Evolutionary conservation across 2,888 invertebrate species (phyloP).

Genomic region (Drosophila kambysellisi): DNA sequence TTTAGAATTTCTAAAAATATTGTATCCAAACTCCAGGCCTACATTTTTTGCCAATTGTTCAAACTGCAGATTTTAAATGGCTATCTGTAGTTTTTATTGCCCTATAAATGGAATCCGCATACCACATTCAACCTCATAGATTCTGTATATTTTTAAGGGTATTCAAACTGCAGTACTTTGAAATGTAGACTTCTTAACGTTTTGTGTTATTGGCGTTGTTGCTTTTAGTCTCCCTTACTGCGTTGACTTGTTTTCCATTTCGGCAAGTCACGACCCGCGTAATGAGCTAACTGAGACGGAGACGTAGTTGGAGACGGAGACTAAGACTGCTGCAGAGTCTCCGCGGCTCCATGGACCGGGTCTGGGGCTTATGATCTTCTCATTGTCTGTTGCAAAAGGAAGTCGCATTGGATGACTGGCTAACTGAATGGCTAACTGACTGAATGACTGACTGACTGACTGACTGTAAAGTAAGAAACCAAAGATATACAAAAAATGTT

Average conservation of each 20-base stretch:
- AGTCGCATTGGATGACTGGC: conserved; percentile 50
- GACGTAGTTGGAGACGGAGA: background rate
- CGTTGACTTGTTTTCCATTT: conserved; percentile 77
- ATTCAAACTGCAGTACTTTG: conserved; percentile 1
- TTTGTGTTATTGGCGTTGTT: conserved; percentile 27
- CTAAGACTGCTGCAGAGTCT: conserved; percentile 29
- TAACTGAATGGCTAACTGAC: conserved; percentile 25
- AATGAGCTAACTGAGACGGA: conserved; percentile 64
- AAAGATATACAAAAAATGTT: conserved; percentile 49
- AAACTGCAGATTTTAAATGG: too few relatives aligned
- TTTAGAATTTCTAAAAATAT: background rate
- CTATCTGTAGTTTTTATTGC: too few relatives aligned
- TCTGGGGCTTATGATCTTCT: conserved; percentile 69
- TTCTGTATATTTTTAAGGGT: conserved; percentile 1
- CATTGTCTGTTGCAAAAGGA: conserved; percentile 67
- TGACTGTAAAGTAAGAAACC: conserved; percentile 17
- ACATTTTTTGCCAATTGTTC: background rate
- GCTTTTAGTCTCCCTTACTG: conserved; percentile 56
- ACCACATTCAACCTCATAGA: background rate
- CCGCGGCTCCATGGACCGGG: conserved; percentile 37
- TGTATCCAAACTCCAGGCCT: background rate
- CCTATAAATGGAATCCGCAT: too few relatives aligned
- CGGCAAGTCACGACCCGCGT: conserved; percentile 80
- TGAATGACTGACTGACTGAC: conserved; percentile 21
- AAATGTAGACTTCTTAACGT: background rate